phyloP scores from a whole-genome alignment of 1,140 invertebrate genomes.

The Zaprionus capensis region DNA sequence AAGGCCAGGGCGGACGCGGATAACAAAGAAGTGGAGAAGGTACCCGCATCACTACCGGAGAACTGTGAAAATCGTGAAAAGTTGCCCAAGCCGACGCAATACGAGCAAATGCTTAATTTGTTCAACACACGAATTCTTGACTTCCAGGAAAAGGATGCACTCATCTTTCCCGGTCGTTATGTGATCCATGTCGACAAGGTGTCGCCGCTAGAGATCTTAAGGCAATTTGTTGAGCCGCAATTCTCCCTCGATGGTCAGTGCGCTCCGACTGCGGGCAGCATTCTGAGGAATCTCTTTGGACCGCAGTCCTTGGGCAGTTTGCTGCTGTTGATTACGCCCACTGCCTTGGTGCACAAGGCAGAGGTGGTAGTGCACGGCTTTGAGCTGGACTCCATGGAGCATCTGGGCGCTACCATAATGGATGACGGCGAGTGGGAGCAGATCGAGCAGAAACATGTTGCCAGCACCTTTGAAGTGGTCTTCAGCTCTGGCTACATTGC shows the following conservation, averaged over 20 bases:
- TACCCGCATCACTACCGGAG: neutral
- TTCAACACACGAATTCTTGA: neutral
- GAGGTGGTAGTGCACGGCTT: slow-evolving; percentile 14
- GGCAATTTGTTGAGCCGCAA: slow-evolving; percentile 4
- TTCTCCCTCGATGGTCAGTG: neutral
- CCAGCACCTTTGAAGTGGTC: neutral
- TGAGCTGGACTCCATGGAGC: neutral
- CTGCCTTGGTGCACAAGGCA: neutral
- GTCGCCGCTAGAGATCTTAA: neutral
- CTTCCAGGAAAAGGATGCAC: neutral
- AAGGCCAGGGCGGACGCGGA: neutral
- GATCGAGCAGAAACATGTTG: neutral
- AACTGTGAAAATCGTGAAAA: neutral
- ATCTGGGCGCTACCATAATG: slow-evolving; percentile 9
- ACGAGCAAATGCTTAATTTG: neutral
- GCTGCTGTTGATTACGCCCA: slow-evolving; percentile 12
- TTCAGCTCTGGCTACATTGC: slow-evolving; percentile 5
- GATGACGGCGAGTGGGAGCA: neutral
- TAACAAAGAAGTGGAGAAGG: neutral
- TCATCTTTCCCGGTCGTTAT: slow-evolving; percentile 11
- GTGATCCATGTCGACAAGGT: neutral
- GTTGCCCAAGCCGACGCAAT: neutral
- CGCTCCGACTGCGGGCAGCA: neutral
- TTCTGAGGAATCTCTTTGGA: neutral
- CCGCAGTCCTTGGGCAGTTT: neutral